Percentiles rank a stretch among this genome's conserved stretches.
phyloP scores from a whole-genome alignment of 2,797 vertebrate genomes.

The Myotis planiceps region DNA sequence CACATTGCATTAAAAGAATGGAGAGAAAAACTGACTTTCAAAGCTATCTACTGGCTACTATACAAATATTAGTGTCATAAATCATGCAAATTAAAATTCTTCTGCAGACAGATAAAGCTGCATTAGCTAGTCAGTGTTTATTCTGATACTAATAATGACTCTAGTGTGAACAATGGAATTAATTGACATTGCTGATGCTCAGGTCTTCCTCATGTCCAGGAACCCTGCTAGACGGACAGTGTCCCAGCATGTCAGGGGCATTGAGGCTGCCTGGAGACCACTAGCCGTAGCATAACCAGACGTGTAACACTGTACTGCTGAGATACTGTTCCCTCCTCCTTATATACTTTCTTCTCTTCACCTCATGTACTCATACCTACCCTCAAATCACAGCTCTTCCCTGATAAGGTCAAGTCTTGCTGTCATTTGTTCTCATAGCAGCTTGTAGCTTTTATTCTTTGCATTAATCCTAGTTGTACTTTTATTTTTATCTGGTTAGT shows the following conservation, averaged over 20 bases:
- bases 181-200: background rate
- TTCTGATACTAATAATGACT: slow-evolving; percentile 24
- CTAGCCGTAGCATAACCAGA: background rate
- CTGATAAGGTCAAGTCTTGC: background rate
- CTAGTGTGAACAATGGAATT: background rate
- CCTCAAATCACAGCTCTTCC: background rate
- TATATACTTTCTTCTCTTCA: background rate
- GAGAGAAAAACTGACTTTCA: background rate
- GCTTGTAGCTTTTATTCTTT: background rate
- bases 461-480: background rate
- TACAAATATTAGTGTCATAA: slow-evolving; percentile 42
- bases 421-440: background rate
- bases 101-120: slow-evolving; percentile 23
- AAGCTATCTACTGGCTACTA: background rate
- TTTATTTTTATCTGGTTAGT: background rate
- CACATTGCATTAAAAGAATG: background rate
- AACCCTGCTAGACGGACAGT: background rate
- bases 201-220: background rate
- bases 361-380: background rate
- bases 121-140: slow-evolving; percentile 21
- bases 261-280: background rate
- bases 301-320: too few relatives aligned
- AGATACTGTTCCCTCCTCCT: background rate
- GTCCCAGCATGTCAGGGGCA: background rate
- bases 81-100: slow-evolving; percentile 51